phyloP scores from a whole-genome alignment of 2,888 invertebrate genomes.

The Polymixis flavicincta region DNA sequence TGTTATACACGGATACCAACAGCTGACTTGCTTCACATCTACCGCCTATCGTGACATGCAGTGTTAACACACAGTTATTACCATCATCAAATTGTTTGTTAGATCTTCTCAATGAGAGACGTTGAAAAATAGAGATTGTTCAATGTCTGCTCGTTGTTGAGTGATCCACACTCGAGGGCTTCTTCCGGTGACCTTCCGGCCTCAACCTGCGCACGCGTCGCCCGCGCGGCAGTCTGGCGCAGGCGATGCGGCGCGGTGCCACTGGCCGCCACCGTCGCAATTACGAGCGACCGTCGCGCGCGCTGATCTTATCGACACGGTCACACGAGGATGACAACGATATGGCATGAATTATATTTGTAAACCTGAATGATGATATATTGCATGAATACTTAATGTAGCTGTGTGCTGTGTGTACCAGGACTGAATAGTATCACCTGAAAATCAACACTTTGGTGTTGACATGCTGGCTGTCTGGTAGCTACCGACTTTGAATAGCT shows the following conservation, averaged over 20 bases:
- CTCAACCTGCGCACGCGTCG: conserved; percentile 1
- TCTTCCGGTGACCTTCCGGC: background rate
- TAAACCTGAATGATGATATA: background rate
- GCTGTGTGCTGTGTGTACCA: background rate
- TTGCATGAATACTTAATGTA: background rate
- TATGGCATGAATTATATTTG: conserved; percentile 10
- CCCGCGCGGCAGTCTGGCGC: background rate
- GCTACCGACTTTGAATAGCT: no score
- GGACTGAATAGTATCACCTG: background rate
- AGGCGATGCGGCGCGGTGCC: conserved; percentile 7
- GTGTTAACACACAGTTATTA: background rate
- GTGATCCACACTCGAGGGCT: background rate
- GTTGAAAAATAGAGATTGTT: background rate
- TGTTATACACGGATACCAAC: no score
- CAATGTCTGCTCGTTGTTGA: background rate
- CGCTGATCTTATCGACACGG: conserved; percentile 34
- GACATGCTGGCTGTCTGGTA: background rate
- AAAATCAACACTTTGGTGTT: background rate
- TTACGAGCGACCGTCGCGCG: conserved; percentile 10
- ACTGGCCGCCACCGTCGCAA: conserved; percentile 7
- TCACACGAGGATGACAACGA: conserved; percentile 23
- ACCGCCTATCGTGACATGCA: background rate
- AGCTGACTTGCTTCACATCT: background rate
- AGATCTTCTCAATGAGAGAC: no score
- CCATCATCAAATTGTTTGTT: background rate